Conservation (phyloP, 1,140 invertebrate species). For the Pygmarrhopalites habei region DNA sequence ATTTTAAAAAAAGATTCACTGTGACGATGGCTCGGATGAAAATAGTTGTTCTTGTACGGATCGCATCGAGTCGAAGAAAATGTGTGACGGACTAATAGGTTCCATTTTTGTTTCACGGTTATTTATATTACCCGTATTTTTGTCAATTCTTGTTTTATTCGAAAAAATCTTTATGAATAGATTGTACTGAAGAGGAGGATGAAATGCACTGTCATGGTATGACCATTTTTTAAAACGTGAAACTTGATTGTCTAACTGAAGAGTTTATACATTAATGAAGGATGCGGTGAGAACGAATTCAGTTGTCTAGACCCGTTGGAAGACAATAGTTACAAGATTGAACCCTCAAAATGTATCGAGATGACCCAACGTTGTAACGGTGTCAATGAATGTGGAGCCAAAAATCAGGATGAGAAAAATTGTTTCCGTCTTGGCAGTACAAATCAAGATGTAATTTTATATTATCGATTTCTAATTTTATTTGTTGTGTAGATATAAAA, state of each 20-base stretch:
- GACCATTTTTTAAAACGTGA: background rate
- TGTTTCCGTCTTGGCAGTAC: conserved; percentile 39
- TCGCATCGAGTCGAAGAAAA: conserved; percentile 53
- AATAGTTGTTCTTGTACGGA: conserved; percentile 60
- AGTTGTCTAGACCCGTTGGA: conserved; percentile 2
- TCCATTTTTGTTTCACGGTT: too few species aligned
- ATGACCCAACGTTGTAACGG: conserved; percentile 41
- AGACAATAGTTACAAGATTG: background rate
- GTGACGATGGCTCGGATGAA: conserved; percentile 74
- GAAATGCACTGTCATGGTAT: conserved; percentile 65
- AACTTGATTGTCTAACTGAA: background rate
- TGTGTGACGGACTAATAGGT: too few species aligned
- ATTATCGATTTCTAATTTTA: background rate
- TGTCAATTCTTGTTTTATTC: too few species aligned
- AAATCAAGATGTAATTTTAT: conserved; percentile 9
- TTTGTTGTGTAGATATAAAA: background rate
- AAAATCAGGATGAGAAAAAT: conserved; percentile 42
- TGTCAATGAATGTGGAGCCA: conserved; percentile 42
- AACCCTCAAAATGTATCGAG: conserved; percentile 40
- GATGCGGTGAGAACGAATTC: conserved; percentile 3
- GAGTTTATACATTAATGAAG: background rate
- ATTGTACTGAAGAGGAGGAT: conserved; percentile 68
- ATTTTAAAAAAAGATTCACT: too few species aligned
- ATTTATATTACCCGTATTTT: too few species aligned
- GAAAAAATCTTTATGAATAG: conserved; percentile 48